Base-by-base conservation (phyloP, 53 echinoderm and acorn worm genomes). In the Apostichopus leukothele region DNA sequence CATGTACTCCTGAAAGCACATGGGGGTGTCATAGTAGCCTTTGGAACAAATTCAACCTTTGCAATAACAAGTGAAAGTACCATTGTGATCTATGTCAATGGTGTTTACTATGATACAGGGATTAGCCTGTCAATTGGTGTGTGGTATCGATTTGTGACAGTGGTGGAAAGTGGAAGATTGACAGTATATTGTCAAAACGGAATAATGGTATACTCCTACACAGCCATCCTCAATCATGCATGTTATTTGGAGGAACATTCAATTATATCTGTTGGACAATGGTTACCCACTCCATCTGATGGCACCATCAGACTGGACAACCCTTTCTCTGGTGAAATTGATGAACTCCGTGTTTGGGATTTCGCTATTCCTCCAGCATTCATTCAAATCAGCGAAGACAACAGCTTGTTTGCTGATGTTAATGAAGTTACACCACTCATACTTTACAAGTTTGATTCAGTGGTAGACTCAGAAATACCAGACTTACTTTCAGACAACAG, bases 301-400 rank as follows among this genome's bases (percentile, higher is more conserved):
- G 80, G 84, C 51, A 74, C 86, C 27, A 88, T 88, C 27, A 57
- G 51, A 21, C 61, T 96, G 13, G 84, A 91, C 20, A 90, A 88
- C 51, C 88, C 94, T 52, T 96, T 96, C 77, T 53, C 39, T 86
- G 96, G 96, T 59, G 94, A 92, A 79, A 83, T 96, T 54, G 96
- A 96, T 73, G 94, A 96, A 88, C 75, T 96, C 50, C 86, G 91
- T n/a, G 86, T 94, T 51, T 96, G 96, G 96, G 86, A 90, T 60
- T 55, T 75, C 13, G 88, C 93, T 68, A 89, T 96, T 66, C 91
- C 89, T 18, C 96, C 96, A 18, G 91, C 94, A 51, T 91, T 93
- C 78, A 84, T 94, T 51, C 90, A 93, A 61, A 83, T 91, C 54
- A 88, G 90, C 53, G 90, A 76, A n/a, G 74, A 27, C 20, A 76